Evolutionary conservation across 2,113 vertebrate genomes (phyloP).

Genomic region (Nipponia nippon): DNA sequence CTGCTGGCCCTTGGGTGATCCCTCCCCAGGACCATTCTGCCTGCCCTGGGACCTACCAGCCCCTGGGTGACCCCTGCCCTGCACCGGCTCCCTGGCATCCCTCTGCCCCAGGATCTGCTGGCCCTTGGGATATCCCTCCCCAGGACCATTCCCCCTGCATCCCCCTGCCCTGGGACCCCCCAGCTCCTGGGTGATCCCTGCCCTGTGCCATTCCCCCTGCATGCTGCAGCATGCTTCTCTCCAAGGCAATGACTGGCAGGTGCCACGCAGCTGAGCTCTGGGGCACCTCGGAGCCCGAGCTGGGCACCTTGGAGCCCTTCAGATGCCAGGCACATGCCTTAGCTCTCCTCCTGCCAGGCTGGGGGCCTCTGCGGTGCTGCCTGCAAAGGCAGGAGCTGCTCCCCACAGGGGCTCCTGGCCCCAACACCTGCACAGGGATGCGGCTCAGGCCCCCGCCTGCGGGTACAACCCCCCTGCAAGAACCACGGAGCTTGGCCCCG

Average conservation of each 20-base stretch:
- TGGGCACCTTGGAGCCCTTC: neutral
- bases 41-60: neutral
- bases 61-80: neutral
- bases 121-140: neutral
- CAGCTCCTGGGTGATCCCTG: no score
- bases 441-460: neutral
- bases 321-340: fast-evolving
- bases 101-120: no score
- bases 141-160: neutral
- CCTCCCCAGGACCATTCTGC: neutral
- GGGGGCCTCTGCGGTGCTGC: neutral
- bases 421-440: no score
- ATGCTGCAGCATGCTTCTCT: neutral
- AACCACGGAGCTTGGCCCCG: neutral
- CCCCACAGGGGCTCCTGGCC: no score
- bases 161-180: neutral
- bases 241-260: neutral
- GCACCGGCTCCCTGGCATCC: neutral
- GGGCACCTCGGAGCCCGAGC: no score
- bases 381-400: neutral
- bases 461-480: neutral
- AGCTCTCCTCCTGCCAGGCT: neutral
- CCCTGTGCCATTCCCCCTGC: neutral
- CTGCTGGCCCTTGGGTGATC: no score
- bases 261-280: neutral